These are phyloP conservation scores for Acleris literana DNA, from an alignment of 2,888 invertebrate genomes.

Conservation along the genomic window DNA sequence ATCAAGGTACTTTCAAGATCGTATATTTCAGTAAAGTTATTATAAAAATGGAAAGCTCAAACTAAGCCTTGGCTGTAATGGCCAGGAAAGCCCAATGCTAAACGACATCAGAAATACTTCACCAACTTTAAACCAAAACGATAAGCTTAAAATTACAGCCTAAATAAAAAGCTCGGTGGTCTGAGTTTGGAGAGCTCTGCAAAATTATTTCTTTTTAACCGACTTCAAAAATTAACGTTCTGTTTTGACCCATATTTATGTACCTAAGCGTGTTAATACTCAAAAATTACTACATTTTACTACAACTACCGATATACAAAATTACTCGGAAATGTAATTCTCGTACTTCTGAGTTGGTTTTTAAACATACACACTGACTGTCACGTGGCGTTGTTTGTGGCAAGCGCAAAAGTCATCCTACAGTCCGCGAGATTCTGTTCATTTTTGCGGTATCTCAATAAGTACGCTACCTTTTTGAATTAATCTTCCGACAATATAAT, in stretches of 20 bases:
- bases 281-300: too few relatives aligned
- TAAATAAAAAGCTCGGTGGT: slow-evolving; percentile 4
- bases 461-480: too few relatives aligned
- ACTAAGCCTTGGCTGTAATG: neutral
- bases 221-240: neutral
- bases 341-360: too few relatives aligned
- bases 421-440: too few relatives aligned
- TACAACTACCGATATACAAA: too few relatives aligned
- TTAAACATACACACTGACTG: too few relatives aligned
- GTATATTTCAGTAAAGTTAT: neutral
- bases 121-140: neutral
- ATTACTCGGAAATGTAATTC: too few relatives aligned
- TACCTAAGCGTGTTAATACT: too few relatives aligned
- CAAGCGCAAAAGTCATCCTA: too few relatives aligned
- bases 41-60: neutral
- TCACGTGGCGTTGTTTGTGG: too few relatives aligned
- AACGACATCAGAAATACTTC: slow-evolving; percentile 10
- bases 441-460: too few relatives aligned
- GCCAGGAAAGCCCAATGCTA: neutral
- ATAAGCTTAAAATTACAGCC: slow-evolving; percentile 11
- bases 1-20: neutral
- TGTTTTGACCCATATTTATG: neutral
- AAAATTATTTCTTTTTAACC: slow-evolving; percentile 1
- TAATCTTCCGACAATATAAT: too few relatives aligned
- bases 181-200: neutral